phyloP scores from a whole-genome alignment of 2,888 invertebrate species.

The Caenorhabditis imperialis region DNA sequence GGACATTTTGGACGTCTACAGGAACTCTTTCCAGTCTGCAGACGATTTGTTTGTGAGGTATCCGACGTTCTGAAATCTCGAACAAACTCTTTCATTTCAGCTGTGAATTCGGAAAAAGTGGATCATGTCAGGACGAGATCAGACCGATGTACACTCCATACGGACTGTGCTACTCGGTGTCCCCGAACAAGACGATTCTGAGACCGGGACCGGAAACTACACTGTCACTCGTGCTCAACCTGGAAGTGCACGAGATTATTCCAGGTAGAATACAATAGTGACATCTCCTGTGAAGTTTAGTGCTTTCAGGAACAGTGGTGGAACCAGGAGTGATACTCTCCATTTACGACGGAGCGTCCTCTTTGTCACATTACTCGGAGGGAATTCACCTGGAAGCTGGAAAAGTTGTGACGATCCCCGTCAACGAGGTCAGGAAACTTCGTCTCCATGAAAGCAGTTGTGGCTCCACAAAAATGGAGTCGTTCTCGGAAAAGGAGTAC shows the following conservation, averaged over 20 bases:
- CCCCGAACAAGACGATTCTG: constrained; percentile 70
- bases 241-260: constrained; percentile 72
- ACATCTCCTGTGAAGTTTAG: too few species aligned
- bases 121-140: constrained; percentile 70
- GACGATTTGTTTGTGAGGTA: constrained; percentile 71
- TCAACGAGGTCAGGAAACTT: constrained; percentile 71
- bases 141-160: constrained; percentile 70
- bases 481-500: constrained; percentile 66
- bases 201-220: constrained; percentile 74
- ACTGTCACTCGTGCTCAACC: constrained; percentile 69
- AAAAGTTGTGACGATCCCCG: constrained; percentile 72
- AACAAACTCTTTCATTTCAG: constrained; percentile 31
- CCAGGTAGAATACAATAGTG: constrained; percentile 53
- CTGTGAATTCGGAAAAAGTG: constrained; percentile 71
- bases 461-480: constrained; percentile 59
- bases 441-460: constrained; percentile 65
- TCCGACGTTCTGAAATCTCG: neutral
- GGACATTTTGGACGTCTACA: constrained; percentile 64
- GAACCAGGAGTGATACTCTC: constrained; percentile 72
- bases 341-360: constrained; percentile 63
- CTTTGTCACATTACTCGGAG: constrained; percentile 65
- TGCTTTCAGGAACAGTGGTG: constrained; percentile 35
- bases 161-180: constrained; percentile 70
- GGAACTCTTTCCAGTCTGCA: constrained; percentile 61
- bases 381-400: constrained; percentile 74